Conservation (phyloP, 2,888 invertebrate species). For the Hirudinaria manillensis region DNA sequence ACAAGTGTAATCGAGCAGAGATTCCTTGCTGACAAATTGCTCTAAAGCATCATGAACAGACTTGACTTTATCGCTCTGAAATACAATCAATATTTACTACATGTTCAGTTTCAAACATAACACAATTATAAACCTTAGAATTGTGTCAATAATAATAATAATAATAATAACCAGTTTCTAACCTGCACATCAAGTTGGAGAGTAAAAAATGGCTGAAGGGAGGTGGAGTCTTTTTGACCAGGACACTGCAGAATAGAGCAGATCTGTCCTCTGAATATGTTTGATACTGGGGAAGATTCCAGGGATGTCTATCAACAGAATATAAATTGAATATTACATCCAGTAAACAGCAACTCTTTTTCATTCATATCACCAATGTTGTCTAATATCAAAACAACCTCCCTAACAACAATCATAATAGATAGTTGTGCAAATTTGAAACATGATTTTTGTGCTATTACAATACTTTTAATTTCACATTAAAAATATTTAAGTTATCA, state of each 20-base stretch:
- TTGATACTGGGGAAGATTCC: slow-evolving; percentile 78
- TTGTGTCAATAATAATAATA: neutral
- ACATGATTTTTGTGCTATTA: too few species aligned
- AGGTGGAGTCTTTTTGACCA: slow-evolving; percentile 74
- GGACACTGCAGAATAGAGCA: slow-evolving; percentile 70
- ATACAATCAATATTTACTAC: slow-evolving; percentile 32
- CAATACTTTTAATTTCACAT: neutral
- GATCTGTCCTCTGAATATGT: slow-evolving; percentile 85
- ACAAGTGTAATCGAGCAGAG: slow-evolving; percentile 77
- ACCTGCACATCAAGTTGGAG: slow-evolving; percentile 77
- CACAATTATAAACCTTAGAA: neutral
- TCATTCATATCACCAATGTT: neutral
- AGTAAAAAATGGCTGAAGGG: slow-evolving; percentile 90
- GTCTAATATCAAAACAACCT: neutral
- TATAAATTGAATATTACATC: neutral
- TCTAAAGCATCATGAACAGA: slow-evolving; percentile 78
- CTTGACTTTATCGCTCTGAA: slow-evolving; percentile 55
- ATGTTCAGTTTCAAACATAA: neutral
- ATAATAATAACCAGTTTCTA: neutral
- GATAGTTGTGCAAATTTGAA: too few species aligned
- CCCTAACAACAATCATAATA: too few species aligned
- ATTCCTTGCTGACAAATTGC: slow-evolving; percentile 75
- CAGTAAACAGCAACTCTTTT: too few species aligned
- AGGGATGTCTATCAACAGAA: slow-evolving; percentile 62
- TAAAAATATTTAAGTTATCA: neutral